Conservation (phyloP, 2,797 vertebrate species). For the Hydrophis major region DNA sequence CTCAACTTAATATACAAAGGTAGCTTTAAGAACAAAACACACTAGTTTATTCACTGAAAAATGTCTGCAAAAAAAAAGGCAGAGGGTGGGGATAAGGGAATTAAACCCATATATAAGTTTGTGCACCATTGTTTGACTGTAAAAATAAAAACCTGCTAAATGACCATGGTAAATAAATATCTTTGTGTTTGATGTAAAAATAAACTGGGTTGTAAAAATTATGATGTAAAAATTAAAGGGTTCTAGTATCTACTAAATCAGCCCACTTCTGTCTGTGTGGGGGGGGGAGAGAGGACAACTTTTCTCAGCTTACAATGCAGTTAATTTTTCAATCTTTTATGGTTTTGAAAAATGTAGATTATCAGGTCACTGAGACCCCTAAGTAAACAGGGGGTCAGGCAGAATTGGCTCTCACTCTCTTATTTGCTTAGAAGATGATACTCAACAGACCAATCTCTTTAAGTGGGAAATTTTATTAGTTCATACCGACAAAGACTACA, state of each 20-base stretch:
- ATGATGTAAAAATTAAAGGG: background rate
- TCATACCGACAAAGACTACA: background rate
- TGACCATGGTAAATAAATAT: background rate
- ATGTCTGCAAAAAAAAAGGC: background rate
- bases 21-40: background rate
- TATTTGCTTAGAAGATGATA: background rate
- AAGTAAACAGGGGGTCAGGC: background rate
- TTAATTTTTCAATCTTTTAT: background rate
- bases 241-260: background rate
- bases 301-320: background rate
- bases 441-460: background rate
- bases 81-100: background rate
- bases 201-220: background rate
- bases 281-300: background rate
- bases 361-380: background rate
- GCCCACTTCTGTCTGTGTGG: background rate
- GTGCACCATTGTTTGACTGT: background rate
- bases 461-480: background rate
- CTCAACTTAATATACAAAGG: background rate
- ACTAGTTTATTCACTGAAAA: background rate
- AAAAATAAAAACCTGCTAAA: slow-evolving; percentile 13
- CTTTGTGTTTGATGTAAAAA: background rate
- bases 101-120: background rate
- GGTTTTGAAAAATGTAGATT: background rate
- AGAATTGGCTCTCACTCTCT: background rate